Evolutionary conservation across 2,113 vertebrate species (phyloP).

Genomic region (Piprites chloris): DNA sequence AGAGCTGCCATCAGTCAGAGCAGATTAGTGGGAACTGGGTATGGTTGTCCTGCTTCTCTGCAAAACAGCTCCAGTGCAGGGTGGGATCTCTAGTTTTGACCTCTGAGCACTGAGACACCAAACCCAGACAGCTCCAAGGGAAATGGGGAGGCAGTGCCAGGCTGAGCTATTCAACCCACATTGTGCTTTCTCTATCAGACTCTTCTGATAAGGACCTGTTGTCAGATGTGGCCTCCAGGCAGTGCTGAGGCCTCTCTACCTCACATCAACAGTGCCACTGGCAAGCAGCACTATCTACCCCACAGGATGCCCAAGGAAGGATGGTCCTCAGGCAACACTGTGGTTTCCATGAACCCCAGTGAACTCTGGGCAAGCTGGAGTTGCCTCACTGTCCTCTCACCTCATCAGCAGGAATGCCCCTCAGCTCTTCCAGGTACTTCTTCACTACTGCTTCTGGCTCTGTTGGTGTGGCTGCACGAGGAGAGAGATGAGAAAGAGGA

Average conservation of each 20-base stretch:
- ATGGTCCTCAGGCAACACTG: background rate
- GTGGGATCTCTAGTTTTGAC: background rate
- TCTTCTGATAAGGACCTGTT: background rate
- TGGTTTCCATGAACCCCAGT: background rate
- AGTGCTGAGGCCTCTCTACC: background rate
- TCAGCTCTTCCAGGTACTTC: conserved; percentile 75
- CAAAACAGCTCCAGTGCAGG: background rate
- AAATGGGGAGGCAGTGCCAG: background rate
- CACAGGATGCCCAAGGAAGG: background rate
- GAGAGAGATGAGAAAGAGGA: background rate
- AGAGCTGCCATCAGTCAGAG: background rate
- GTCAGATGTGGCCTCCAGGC: background rate
- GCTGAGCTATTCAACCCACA: background rate
- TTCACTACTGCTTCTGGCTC: conserved; percentile 78
- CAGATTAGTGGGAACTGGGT: background rate
- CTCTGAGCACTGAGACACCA: background rate
- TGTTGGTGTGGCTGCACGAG: background rate
- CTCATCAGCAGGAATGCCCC: conserved; percentile 67
- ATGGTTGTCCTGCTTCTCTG: background rate
- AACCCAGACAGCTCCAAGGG: background rate
- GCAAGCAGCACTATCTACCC: background rate
- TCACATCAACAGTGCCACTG: rapidly evolving
- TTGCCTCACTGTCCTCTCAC: conserved; percentile 3
- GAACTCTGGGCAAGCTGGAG: background rate
- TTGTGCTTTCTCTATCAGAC: background rate